A percentile compares a stretch with the other conserved stretches of the same genome.
Evolutionary conservation across 2,113 vertebrate species (phyloP).

Genomic region (Herpailurus yagouaroundi): DNA sequence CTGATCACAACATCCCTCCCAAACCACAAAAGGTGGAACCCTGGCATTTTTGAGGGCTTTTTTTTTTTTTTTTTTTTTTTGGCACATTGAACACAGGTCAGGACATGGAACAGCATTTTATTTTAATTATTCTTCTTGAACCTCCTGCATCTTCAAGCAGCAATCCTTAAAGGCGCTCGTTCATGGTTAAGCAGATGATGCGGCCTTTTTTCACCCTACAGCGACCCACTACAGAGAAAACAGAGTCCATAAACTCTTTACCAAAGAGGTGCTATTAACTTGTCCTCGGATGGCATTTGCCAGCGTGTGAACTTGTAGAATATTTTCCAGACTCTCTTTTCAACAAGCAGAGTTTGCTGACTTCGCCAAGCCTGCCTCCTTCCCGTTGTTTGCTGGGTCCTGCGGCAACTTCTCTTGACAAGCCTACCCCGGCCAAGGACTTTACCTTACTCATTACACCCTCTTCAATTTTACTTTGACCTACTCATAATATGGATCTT

Average conservation of each 20-base stretch:
- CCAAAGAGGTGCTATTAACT: neutral
- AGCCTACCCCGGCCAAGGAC: neutral
- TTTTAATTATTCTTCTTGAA: slow-evolving; percentile 56
- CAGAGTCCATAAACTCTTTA: neutral
- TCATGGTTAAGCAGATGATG: neutral
- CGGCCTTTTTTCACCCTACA: neutral
- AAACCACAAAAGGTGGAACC: slow-evolving; percentile 30
- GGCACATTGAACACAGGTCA: slow-evolving; percentile 22
- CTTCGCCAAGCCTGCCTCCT: neutral
- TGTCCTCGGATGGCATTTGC: neutral
- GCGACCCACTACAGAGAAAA: slow-evolving; percentile 12
- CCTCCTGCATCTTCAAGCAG: neutral
- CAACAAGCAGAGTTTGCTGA: neutral
- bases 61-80: neutral
- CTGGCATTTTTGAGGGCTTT: slow-evolving; percentile 32
- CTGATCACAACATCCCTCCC: slow-evolving; percentile 40
- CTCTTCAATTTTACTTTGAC: slow-evolving; percentile 36
- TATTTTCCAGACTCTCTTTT: slow-evolving; percentile 27
- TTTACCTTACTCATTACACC: neutral
- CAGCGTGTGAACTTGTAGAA: slow-evolving; percentile 8
- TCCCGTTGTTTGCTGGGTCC: neutral
- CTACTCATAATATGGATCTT: slow-evolving; percentile 23
- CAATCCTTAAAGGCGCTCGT: neutral
- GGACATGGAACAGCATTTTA: slow-evolving; percentile 7
- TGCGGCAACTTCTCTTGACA: neutral